Evolutionary conservation across 2,113 vertebrate species (phyloP), one percentile per base, ranked within the genome.

Genomic region (Todiramphus chloris): DNA sequence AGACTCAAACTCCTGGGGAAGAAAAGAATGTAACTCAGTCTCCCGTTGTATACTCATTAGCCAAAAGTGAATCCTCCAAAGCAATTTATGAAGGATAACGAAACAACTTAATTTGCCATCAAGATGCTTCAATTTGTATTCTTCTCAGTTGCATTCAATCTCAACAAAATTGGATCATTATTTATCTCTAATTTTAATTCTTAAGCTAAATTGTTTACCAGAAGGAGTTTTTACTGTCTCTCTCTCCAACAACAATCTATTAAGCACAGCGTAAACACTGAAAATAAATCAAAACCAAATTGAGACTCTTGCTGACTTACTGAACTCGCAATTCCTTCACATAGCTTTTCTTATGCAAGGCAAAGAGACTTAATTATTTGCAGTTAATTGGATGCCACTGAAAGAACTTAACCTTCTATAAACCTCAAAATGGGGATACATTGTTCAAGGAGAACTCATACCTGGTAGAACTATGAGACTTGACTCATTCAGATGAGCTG

Each of bases 251-350:
- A 96, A 96, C 86, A 89, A 96, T 90, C 89, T 97, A 95, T 97
- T 97, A 97, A 91, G 84, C 37, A 69, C 60, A 89, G 56, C 13
- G 0, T 95, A 96, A 97, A 96, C 85, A 96, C 41, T 67, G 64
- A 94, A 94, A 97, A 94, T 96, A 97, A 97, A 97, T 97, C 96
- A 96, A 87, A 92, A 94, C 67, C 84, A 94, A 97, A 96, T 85
- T 84, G 88, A 93, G 48, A 51, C 16, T 91, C 46, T 74, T 93
- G 73, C 76, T 97, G 94, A 94, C 90, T 96, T 96, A 94, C 14
- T 94, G 93, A 97, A 95, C 91, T 91, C 75, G n/a, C 68, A 73
- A n/a, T 68, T 89, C 85, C 80, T 95, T 92, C 55, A 51, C 51
- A 55, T 43, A 90, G 33, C 27, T 76, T 5, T 31, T 93, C 19